Evolutionary conservation across 92 coral and sea anemone species (phyloP).

Genomic region (Desmophyllum pertusum): DNA sequence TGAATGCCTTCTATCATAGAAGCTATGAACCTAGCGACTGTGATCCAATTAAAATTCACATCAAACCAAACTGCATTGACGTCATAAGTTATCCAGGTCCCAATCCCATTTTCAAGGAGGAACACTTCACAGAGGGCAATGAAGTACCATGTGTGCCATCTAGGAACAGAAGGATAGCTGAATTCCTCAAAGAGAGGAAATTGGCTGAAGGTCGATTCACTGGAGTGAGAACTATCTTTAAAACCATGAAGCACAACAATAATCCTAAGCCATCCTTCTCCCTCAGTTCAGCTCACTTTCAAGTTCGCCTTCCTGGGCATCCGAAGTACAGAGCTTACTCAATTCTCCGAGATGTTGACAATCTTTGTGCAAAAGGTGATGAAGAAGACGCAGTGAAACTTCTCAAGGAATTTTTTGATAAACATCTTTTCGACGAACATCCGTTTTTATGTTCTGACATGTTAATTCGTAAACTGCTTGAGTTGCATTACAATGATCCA

Average conservation of each 20-base stretch:
- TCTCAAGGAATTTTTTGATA: constrained; percentile 55
- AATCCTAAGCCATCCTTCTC: constrained; percentile 69
- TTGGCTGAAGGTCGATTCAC: constrained; percentile 81
- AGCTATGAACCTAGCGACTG: constrained; percentile 68
- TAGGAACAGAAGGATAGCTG: constrained; percentile 78
- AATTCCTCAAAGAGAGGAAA: constrained; percentile 65
- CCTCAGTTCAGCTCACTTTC: constrained; percentile 56
- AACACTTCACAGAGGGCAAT: constrained; percentile 61
- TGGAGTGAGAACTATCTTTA: constrained; percentile 76
- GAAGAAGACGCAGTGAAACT: constrained; percentile 56
- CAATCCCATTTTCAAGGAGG: constrained; percentile 60
- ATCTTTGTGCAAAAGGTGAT: constrained; percentile 71
- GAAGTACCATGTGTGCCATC: constrained; percentile 74
- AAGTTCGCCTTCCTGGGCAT: constrained; percentile 75
- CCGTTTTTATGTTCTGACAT: constrained; percentile 30
- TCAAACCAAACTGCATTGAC: constrained; percentile 72
- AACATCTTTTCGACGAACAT: constrained; percentile 41
- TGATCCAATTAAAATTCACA: constrained; percentile 70
- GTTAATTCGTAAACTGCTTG: constrained; percentile 54
- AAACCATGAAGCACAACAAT: constrained; percentile 66
- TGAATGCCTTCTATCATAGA: constrained; percentile 80
- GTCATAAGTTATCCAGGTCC: constrained; percentile 83
- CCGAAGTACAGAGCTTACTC: constrained; percentile 64
- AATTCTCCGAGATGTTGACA: constrained; percentile 54
- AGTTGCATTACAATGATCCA: constrained; percentile 46